Evolutionary conservation across 2,797 vertebrate species (phyloP).

Genomic region (Acridotheres tristis): DNA sequence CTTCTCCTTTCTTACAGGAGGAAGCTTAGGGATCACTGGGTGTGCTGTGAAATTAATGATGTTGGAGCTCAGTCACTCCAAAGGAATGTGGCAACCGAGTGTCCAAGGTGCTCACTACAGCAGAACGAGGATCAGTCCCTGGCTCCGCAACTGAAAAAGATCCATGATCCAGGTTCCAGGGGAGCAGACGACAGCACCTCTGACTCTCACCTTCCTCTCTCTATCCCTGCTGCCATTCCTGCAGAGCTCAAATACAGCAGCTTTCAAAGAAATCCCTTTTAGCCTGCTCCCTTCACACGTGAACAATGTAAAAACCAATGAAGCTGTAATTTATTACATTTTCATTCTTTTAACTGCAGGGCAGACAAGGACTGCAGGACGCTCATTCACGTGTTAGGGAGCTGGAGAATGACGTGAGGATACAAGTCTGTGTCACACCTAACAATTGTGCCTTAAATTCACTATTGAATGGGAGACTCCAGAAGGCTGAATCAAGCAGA

Average conservation of each 20-base stretch:
- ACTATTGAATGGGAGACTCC: neutral
- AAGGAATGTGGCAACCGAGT: slow-evolving; percentile 64
- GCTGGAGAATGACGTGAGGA: neutral
- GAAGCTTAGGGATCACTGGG: slow-evolving; percentile 34
- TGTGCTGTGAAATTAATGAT: slow-evolving; percentile 47
- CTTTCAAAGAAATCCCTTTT: neutral
- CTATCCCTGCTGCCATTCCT: neutral
- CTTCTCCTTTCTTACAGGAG: neutral
- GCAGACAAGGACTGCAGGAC: slow-evolving; percentile 3
- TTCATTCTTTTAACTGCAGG: slow-evolving; percentile 32
- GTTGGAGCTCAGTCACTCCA: slow-evolving; percentile 61
- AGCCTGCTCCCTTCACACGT: neutral
- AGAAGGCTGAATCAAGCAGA: neutral
- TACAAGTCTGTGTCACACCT: neutral
- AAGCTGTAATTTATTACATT: neutral
- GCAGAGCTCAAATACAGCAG: neutral
- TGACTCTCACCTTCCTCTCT: neutral
- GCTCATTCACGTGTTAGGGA: neutral
- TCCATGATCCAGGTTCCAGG: neutral
- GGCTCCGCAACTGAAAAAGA: slow-evolving; percentile 25
- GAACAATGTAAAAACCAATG: neutral
- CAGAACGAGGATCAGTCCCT: slow-evolving; percentile 7
- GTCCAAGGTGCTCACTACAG: slow-evolving; percentile 52
- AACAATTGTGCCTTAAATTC: neutral
- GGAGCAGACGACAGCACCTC: neutral